Conservation (phyloP, 1,140 invertebrate species). For the Diachasma alloeum region DNA sequence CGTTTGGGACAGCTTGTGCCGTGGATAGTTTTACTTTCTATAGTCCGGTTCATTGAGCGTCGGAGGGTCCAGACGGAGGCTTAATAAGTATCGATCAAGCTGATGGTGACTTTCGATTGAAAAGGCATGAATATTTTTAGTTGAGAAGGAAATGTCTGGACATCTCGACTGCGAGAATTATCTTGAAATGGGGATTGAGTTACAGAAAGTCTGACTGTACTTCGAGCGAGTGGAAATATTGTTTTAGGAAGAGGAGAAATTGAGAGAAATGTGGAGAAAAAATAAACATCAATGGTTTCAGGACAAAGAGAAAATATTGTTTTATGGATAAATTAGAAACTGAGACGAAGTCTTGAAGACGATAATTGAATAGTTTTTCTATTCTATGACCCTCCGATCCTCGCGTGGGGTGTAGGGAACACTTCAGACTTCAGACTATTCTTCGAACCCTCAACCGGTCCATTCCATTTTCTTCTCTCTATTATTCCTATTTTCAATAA, state of each 20-base stretch:
- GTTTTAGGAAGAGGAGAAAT: not conserved
- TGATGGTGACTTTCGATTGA: not conserved
- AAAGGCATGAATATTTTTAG: not conserved
- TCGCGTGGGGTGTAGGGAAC: no score
- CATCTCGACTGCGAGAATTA: no score
- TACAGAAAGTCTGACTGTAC: no score
- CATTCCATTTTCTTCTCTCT: no score
- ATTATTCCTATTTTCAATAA: no score
- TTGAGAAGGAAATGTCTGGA: no score
- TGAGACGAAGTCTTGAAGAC: not conserved
- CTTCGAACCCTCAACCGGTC: no score
- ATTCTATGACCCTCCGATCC: no score
- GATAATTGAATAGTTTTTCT: no score
- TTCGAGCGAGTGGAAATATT: not conserved
- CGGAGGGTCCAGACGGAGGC: no score
- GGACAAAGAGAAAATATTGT: not conserved
- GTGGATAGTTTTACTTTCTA: constrained; percentile 16
- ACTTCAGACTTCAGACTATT: no score
- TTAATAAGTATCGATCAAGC: not conserved
- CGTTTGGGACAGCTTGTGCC: not conserved
- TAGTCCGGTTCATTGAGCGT: not conserved
- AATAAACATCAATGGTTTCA: not conserved
- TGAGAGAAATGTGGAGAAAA: not conserved
- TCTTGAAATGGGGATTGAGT: no score
- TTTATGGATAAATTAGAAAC: not conserved